These are phyloP conservation scores for Cyclargus thomasi DNA, from an alignment of 1,140 invertebrate species.

Conservation along the genomic window DNA sequence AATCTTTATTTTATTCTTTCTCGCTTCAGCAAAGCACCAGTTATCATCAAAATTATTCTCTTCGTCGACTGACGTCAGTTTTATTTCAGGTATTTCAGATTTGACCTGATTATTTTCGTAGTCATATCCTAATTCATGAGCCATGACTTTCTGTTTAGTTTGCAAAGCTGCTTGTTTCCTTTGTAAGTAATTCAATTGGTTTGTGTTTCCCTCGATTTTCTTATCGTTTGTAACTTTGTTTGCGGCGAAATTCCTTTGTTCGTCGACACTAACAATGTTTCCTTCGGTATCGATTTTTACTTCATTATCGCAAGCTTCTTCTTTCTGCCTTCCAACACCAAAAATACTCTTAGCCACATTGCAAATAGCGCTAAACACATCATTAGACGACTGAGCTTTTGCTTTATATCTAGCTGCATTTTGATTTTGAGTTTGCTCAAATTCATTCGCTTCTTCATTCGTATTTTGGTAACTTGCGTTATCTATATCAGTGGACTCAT, in stretches of 20 bases:
- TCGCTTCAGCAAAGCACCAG: conserved; percentile 45
- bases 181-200: conserved; percentile 49
- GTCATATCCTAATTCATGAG: conserved; percentile 59
- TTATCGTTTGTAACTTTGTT: conserved; percentile 45
- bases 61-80: conserved; percentile 40
- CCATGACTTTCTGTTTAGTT: conserved; percentile 65
- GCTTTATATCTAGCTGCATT: conserved; percentile 30
- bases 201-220: conserved; percentile 39
- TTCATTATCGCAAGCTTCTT: conserved; percentile 50
- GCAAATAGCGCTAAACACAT: conserved; percentile 50
- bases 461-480: background rate
- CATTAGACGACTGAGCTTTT: conserved; percentile 41
- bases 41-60: conserved; percentile 50
- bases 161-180: conserved; percentile 50
- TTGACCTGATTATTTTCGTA: conserved; percentile 52
- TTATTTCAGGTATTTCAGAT: conserved; percentile 27
- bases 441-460: background rate
- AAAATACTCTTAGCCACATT: conserved; percentile 57
- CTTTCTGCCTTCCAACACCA: conserved; percentile 36
- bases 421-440: background rate
- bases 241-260: conserved; percentile 34
- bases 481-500: background rate
- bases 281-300: conserved; percentile 56
- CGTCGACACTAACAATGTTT: conserved; percentile 41
- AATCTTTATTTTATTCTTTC: conserved; percentile 52